Base-by-base conservation (phyloP, 1,140 invertebrate species). In the Drosophila mojavensis region DNA sequence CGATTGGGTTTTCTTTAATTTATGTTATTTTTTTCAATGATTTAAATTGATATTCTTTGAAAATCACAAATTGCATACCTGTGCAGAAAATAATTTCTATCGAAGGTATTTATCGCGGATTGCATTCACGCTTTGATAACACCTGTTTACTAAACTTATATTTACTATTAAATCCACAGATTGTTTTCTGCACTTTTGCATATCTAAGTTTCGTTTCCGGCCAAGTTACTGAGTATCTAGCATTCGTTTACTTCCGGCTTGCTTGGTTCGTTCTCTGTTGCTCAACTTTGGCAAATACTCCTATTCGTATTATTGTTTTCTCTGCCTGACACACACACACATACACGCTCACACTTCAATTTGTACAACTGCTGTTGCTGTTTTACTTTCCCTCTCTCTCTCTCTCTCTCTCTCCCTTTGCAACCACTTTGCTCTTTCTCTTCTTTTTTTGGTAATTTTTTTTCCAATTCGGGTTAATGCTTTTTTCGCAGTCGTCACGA, bases 401-500 rank as follows among this genome's bases (percentile, higher is more conserved):
- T 17, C 6, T 58, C 39, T 24, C 4, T n/a, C n/a, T 11, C 41
- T 43, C 30, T 41, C 28, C 20, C 20, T 24, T 24, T 24, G 20
- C 20, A 24, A 0, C 20, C 20, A 24, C 5, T 15, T 15, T 53
- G 30, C 33, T 65, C 10, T 28, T 66, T 65, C 47, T 41, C 55
- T 50, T 76, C 41, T 51, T 20, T 58, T 47, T 30, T 43, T 26
- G 30, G 56, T 65, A 55, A 68, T 61, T 75, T 76, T 76, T 69
- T 76, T 65, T 78, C 59, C 83, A 80, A 88, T 88, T 88, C 83
- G 83, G 83, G 83, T 88, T 88, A 88, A 89, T 89, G 83, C 83
- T 79, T 88, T 89, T 86, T 88, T 89, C 75, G 78, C 82, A 78
- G 83, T 86, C 80, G 84, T 88, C 84, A 72, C 65, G 66, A 47